Evolutionary conservation across 2,797 vertebrate genomes (phyloP).

Genomic region (Propithecus deckenii): DNA sequence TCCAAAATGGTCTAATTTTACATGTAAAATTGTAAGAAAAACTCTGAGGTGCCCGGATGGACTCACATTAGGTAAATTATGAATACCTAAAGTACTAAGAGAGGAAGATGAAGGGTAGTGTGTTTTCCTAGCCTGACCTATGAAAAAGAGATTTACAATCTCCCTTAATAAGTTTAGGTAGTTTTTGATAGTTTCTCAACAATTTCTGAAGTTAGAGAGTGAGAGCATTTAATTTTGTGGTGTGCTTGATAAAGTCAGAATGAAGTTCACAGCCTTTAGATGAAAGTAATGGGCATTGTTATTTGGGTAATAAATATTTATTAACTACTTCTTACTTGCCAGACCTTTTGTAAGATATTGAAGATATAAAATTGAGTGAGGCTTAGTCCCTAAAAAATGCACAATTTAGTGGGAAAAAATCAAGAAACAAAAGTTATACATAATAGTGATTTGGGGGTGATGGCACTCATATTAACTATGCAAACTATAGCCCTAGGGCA

Average conservation of each 20-base stretch:
- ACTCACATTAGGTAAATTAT: neutral
- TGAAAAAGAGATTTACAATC: neutral
- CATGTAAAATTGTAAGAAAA: neutral
- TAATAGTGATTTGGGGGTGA: neutral
- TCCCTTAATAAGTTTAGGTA: neutral
- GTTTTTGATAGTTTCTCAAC: neutral
- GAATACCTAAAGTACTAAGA: neutral
- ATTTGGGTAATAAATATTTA: neutral
- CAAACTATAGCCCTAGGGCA: neutral
- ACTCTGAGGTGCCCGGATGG: neutral
- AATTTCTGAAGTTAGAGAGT: neutral
- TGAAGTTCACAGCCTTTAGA: neutral
- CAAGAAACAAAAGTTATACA: neutral
- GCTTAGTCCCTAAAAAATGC: neutral
- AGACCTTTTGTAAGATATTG: neutral
- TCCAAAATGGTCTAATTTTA: neutral
- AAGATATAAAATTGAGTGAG: neutral
- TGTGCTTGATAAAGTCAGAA: neutral
- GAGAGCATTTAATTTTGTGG: neutral
- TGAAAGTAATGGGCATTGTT: neutral
- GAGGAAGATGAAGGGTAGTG: neutral
- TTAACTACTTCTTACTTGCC: neutral
- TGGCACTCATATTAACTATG: neutral
- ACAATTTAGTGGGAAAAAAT: neutral
- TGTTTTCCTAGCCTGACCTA: neutral